phyloP scores from a whole-genome alignment of 2,888 invertebrate species.

The Meiosimyza platycephala region DNA sequence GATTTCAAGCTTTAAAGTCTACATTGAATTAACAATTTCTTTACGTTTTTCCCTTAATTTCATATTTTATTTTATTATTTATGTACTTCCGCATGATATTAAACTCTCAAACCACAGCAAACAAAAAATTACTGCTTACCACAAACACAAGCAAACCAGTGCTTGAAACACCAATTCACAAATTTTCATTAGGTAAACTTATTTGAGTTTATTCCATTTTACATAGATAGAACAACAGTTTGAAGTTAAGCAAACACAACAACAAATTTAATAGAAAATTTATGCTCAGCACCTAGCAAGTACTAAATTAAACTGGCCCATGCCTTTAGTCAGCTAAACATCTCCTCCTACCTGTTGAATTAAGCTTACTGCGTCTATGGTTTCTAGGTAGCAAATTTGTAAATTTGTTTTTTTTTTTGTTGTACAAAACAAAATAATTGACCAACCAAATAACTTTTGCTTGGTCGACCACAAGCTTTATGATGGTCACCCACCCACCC shows the following conservation, averaged over 20 bases:
- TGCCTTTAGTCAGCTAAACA: too few species aligned
- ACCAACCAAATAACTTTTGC: too few species aligned
- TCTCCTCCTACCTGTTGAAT: background rate
- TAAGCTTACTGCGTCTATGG: background rate
- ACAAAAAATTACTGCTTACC: background rate
- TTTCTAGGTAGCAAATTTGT: background rate
- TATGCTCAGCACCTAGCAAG: too few species aligned
- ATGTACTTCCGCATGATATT: too few species aligned
- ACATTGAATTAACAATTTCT: too few species aligned
- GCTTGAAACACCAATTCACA: constrained; percentile 6
- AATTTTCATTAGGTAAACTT: constrained; percentile 13
- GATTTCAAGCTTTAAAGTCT: too few species aligned
- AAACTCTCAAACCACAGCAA: background rate
- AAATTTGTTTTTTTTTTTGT: background rate
- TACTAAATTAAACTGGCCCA: too few species aligned
- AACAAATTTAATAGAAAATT: too few species aligned
- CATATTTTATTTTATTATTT: too few species aligned
- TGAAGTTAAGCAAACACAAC: background rate
- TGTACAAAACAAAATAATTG: too few species aligned
- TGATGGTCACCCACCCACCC: too few species aligned
- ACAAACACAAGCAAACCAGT: background rate
- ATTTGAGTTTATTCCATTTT: constrained; percentile 19
- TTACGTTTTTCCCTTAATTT: too few species aligned
- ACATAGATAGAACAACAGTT: background rate
- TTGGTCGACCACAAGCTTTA: background rate